A percentile compares a stretch with the other conserved stretches of the same genome.
Conservation (phyloP, 2,888 invertebrate genomes). For the Ectemnius continuus region DNA sequence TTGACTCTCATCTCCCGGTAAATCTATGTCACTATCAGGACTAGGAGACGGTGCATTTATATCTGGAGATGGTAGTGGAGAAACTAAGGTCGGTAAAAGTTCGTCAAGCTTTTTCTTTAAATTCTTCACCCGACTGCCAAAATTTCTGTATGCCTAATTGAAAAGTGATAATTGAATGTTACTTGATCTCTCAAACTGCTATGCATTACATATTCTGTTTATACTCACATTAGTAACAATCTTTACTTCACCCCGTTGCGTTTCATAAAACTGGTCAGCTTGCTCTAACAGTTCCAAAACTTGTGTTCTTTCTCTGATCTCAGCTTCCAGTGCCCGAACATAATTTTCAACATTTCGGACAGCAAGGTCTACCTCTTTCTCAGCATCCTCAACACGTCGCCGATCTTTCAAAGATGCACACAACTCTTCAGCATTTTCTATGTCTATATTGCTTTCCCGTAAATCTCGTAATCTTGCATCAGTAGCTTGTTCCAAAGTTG, state of each 20-base stretch:
- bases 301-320: conserved; percentile 89
- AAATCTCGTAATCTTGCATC: conserved; percentile 77
- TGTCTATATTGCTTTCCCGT: conserved; percentile 84
- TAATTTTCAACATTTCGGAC: conserved; percentile 89
- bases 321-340: conserved; percentile 88
- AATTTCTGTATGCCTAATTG: conserved; percentile 94
- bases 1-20: conserved; percentile 81
- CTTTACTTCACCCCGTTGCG: conserved; percentile 95
- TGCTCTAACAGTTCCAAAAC: conserved; percentile 88
- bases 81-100: conserved; percentile 84
- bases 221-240: conserved; percentile 94
- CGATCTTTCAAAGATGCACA: conserved; percentile 92
- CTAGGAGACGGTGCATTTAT: conserved; percentile 87
- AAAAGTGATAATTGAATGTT: conserved; percentile 5
- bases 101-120: conserved; percentile 93
- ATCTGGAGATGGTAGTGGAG: conserved; percentile 82
- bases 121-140: conserved; percentile 91
- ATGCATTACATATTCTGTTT: neutral
- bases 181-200: neutral
- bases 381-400: conserved; percentile 91
- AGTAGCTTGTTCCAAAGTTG: conserved; percentile 74
- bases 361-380: conserved; percentile 91
- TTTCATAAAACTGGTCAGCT: conserved; percentile 92
- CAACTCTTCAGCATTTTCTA: conserved; percentile 88
- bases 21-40: conserved; percentile 89